phyloP scores from a whole-genome alignment of 2,113 vertebrate genomes.

The Odocoileus virginianus region DNA sequence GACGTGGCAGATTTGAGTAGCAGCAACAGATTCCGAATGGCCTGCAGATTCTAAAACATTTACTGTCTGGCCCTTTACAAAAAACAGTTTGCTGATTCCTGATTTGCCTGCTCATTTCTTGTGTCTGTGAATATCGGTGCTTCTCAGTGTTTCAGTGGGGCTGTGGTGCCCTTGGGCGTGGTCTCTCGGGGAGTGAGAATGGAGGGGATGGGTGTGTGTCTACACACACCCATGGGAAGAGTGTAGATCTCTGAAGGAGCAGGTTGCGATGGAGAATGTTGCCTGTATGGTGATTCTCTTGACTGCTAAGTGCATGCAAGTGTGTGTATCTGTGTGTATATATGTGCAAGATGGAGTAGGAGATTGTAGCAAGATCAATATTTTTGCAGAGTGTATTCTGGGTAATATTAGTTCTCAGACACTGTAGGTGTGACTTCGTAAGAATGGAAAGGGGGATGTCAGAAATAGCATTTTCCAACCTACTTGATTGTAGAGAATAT shows the following conservation, averaged over 20 bases:
- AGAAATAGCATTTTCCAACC: neutral
- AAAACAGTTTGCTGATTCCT: neutral
- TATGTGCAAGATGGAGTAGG: neutral
- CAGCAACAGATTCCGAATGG: neutral
- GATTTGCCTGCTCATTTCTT: neutral
- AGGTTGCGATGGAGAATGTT: neutral
- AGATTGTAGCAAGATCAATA: neutral
- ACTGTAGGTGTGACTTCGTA: neutral
- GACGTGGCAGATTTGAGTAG: neutral
- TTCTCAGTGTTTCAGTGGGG: neutral
- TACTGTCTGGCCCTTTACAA: neutral
- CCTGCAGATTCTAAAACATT: neutral
- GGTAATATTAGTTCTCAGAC: neutral
- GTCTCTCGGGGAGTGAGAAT: neutral
- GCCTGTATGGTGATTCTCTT: neutral
- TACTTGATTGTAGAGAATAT: neutral
- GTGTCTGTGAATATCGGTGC: neutral
- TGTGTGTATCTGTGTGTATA: too few relatives aligned
- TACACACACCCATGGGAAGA: neutral
- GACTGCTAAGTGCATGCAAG: neutral
- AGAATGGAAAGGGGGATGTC: neutral
- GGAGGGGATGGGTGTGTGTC: neutral
- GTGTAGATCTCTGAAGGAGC: neutral
- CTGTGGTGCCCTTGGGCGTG: too few relatives aligned
- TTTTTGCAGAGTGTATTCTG: neutral